Percentiles rank a stretch among this genome's conserved stretches.
Evolutionary conservation across 2,113 vertebrate genomes (phyloP).

Genomic region (Rafetus swinhoei): DNA sequence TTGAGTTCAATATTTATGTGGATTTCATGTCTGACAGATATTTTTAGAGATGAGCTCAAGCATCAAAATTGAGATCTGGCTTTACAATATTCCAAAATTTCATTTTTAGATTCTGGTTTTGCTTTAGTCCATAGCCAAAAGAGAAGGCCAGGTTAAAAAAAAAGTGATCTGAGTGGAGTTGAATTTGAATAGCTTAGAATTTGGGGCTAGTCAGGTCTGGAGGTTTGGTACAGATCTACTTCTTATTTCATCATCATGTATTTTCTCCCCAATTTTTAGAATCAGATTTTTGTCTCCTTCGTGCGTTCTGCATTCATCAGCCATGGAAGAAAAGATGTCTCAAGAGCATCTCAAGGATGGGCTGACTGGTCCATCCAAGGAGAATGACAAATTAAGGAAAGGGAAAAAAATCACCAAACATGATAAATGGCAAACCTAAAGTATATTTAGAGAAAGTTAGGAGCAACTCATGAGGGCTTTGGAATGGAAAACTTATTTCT

Average conservation of each 20-base stretch:
- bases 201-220: neutral
- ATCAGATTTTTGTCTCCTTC: neutral
- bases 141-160: neutral
- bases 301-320: neutral
- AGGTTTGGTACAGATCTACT: neutral
- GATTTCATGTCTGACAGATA: neutral
- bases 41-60: neutral
- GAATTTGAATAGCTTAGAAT: neutral
- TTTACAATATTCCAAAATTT: neutral
- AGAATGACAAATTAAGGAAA: neutral
- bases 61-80: neutral
- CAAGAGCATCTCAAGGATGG: neutral
- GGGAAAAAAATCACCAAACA: neutral
- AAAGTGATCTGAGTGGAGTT: neutral
- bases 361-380: fast-evolving
- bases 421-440: neutral
- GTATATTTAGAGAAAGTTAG: neutral
- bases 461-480: fast-evolving
- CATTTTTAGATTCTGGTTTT: neutral
- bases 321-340: neutral
- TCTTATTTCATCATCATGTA: neutral
- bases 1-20: neutral
- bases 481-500: neutral
- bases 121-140: neutral
- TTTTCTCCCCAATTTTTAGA: neutral